These are phyloP conservation scores for Ectemnius lituratus DNA, from an alignment of 2,888 invertebrate genomes.

Conservation along the genomic window DNA sequence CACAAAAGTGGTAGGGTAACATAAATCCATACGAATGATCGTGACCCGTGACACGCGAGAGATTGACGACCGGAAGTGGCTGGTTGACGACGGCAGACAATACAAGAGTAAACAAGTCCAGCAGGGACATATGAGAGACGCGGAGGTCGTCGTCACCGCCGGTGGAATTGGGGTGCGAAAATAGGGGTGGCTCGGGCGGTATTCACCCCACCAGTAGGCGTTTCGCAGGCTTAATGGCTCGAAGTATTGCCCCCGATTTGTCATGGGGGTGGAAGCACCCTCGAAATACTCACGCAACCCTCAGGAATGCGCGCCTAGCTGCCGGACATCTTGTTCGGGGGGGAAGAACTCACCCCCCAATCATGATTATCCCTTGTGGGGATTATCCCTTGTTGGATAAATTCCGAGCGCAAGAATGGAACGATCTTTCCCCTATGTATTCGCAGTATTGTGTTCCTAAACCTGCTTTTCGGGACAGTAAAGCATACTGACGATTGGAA, in stretches of 20 bases:
- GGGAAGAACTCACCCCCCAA: no score
- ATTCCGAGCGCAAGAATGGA: no score
- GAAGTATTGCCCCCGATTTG: conserved; percentile 35
- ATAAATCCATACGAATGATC: conserved; percentile 65
- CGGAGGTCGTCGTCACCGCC: conserved; percentile 66
- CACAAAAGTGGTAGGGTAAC: conserved; percentile 76
- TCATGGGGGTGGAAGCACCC: conserved; percentile 28
- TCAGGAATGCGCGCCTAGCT: no score
- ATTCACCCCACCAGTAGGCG: conserved; percentile 68
- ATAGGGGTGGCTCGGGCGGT: conserved; percentile 65
- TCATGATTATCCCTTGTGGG: no score
- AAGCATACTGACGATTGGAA: no score
- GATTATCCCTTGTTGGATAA: no score
- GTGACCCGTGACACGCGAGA: not conserved
- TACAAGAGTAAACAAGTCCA: conserved; percentile 76
- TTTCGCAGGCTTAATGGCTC: conserved; percentile 64
- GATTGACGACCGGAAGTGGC: not conserved
- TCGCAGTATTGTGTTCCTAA: no score
- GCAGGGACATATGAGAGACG: conserved; percentile 66
- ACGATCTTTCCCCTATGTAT: no score
- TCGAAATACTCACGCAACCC: no score
- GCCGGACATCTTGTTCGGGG: no score
- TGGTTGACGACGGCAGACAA: conserved; percentile 65
- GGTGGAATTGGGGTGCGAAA: conserved; percentile 63
- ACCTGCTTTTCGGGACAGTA: no score